These are phyloP conservation scores for Bergia puertoricense DNA, from an alignment of 92 coral and sea anemone genomes.

Conservation along the genomic window DNA sequence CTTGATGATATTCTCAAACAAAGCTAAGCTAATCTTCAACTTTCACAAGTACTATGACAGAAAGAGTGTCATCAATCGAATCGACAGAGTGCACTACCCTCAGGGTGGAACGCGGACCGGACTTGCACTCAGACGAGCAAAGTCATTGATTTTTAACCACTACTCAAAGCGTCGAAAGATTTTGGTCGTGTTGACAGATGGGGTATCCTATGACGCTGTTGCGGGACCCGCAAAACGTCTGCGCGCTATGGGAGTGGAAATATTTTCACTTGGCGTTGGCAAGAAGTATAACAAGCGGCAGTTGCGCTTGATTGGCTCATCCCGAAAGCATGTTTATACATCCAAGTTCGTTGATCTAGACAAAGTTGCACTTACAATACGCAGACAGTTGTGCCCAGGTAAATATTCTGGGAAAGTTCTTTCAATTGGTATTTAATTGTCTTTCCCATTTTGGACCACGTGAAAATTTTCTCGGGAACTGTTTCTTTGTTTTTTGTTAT, in stretches of 20 bases:
- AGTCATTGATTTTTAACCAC: slow-evolving; percentile 57
- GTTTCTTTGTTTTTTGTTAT: too few species aligned
- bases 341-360: slow-evolving; percentile 41
- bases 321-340: slow-evolving; percentile 24
- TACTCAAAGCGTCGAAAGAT: slow-evolving; percentile 53
- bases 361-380: slow-evolving; percentile 26
- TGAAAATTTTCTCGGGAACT: too few species aligned
- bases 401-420: not conserved
- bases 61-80: slow-evolving; percentile 63
- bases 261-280: slow-evolving; percentile 32
- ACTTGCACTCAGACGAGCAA: slow-evolving; percentile 77
- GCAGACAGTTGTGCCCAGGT: slow-evolving; percentile 40
- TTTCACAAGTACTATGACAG: slow-evolving; percentile 73
- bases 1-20: slow-evolving; percentile 73
- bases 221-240: slow-evolving; percentile 30
- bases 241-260: slow-evolving; percentile 37
- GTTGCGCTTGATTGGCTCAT: slow-evolving; percentile 24
- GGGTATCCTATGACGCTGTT: slow-evolving; percentile 35
- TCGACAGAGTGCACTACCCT: slow-evolving; percentile 74
- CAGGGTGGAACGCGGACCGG: slow-evolving; percentile 91
- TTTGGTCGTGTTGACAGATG: slow-evolving; percentile 37
- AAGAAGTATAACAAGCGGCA: slow-evolving; percentile 32
- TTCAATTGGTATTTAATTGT: not conserved
- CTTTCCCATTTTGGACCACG: not conserved
- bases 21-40: slow-evolving; percentile 67